These are phyloP conservation scores for Carlito syrichta DNA, from an alignment of 2,113 vertebrate species.

Conservation along the genomic window DNA sequence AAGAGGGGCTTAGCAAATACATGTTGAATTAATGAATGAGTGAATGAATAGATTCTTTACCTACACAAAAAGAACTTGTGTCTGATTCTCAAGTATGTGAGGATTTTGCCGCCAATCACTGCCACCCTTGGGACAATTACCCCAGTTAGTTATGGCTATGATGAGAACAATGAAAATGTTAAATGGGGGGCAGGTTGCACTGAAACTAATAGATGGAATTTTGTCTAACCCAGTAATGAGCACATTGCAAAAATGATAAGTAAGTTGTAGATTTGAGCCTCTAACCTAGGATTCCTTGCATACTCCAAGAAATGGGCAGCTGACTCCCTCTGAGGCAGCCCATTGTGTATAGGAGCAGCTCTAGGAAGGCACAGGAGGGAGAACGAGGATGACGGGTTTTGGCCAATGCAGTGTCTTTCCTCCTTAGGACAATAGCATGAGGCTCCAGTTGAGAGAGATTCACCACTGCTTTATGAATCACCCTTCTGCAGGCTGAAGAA, in stretches of 20 bases:
- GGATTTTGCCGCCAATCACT: neutral
- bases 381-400: neutral
- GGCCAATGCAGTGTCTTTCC: neutral
- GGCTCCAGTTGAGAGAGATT: no score
- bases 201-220: rapidly evolving
- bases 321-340: neutral
- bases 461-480: rapidly evolving
- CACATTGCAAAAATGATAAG: no score
- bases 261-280: neutral
- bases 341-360: neutral
- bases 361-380: neutral
- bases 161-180: rapidly evolving
- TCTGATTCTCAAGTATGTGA: neutral
- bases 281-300: neutral
- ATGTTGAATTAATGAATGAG: neutral
- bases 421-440: neutral
- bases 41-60: neutral
- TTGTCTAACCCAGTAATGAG: neutral
- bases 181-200: rapidly evolving
- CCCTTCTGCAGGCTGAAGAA: neutral
- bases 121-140: neutral
- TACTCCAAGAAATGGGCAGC: no score
- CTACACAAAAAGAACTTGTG: neutral
- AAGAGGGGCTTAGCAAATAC: neutral
- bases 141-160: neutral